Evolutionary conservation across 2,113 vertebrate species (phyloP).

Genomic region (Phodopus roborovskii): DNA sequence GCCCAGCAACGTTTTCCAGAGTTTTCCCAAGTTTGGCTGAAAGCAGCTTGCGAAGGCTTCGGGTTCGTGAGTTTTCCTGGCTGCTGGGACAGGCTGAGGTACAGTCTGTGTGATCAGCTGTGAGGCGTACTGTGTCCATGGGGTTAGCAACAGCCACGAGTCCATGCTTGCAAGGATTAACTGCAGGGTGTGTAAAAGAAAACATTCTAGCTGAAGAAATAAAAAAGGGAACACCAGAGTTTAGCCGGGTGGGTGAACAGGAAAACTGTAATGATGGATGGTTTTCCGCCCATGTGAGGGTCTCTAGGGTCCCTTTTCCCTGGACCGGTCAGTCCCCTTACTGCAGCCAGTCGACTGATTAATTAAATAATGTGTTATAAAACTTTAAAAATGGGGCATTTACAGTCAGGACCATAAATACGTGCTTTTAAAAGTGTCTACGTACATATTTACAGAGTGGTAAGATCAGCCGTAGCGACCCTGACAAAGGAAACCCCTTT

Average conservation of each 20-base stretch:
- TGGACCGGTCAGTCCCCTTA: conserved; percentile 48
- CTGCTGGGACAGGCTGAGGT: background rate
- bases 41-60: conserved; percentile 55
- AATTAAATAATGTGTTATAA: conserved; percentile 83
- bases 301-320: conserved; percentile 25
- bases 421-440: conserved; percentile 85
- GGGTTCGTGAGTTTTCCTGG: background rate
- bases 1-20: conserved; percentile 61
- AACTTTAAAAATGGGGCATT: conserved; percentile 87
- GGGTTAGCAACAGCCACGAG: conserved; percentile 34
- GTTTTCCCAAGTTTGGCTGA: conserved; percentile 9
- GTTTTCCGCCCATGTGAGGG: conserved; percentile 43
- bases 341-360: conserved; percentile 62
- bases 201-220: background rate
- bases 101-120: conserved; percentile 12
- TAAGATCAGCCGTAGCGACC: conserved; percentile 77
- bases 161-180: conserved; percentile 27
- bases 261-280: background rate
- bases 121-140: background rate
- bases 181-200: background rate
- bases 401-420: conserved; percentile 85
- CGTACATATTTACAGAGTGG: conserved; percentile 85
- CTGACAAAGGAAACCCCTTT: conserved; percentile 74
- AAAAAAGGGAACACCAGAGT: background rate
- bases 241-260: conserved; percentile 31